These are phyloP conservation scores for Phaethornis superciliosus DNA, from an alignment of 2,113 vertebrate species.

Conservation along the genomic window DNA sequence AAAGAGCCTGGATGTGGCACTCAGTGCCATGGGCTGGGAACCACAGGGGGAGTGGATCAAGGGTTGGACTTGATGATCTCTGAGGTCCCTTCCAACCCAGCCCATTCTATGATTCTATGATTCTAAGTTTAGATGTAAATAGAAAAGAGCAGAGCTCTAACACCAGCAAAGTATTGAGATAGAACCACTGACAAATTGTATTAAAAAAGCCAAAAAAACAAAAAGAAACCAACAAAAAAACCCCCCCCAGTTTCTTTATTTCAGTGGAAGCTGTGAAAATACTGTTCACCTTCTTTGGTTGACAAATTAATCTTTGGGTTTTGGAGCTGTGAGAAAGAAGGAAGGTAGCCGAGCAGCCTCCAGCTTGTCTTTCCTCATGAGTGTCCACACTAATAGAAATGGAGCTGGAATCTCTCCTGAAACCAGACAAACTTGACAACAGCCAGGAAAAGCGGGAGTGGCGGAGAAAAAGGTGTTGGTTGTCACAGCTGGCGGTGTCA, in stretches of 20 bases:
- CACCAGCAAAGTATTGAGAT: not conserved
- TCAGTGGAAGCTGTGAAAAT: not conserved
- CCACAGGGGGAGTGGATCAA: too few species aligned
- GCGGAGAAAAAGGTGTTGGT: not conserved
- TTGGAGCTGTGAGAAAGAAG: not conserved
- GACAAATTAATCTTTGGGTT: not conserved
- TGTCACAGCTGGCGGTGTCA: accelerated
- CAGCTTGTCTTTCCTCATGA: not conserved
- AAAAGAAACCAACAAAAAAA: too few species aligned
- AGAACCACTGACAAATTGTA: not conserved
- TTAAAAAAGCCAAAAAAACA: not conserved
- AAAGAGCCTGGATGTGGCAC: too few species aligned
- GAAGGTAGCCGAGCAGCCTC: not conserved
- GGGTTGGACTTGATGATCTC: too few species aligned
- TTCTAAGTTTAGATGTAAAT: too few species aligned
- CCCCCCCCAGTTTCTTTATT: not conserved
- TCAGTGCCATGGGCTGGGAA: too few species aligned
- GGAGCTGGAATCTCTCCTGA: not conserved
- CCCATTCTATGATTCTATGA: too few species aligned
- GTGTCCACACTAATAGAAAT: not conserved
- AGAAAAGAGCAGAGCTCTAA: not conserved
- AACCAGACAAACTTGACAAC: not conserved
- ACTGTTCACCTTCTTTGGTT: not conserved
- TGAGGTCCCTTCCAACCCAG: too few species aligned
- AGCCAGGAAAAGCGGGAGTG: accelerated